These are phyloP conservation scores for Euglossa dilemma DNA, from an alignment of 1,140 invertebrate genomes.

Conservation along the genomic window DNA sequence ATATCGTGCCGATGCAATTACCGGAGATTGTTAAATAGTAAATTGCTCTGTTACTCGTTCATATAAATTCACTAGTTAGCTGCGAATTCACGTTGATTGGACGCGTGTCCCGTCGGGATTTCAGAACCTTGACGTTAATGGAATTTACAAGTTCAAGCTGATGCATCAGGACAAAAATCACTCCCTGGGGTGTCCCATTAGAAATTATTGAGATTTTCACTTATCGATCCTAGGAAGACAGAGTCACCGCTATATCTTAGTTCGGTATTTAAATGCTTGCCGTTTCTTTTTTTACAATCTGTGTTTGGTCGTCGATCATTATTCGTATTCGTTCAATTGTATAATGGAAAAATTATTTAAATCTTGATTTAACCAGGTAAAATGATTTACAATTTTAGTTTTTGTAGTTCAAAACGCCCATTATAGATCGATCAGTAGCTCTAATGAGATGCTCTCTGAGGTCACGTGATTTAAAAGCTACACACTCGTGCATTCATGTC, in stretches of 20 bases:
- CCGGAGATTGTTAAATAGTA: conserved; percentile 52
- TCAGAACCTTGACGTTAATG: conserved; percentile 54
- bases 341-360: no score
- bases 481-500: no score
- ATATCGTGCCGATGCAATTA: conserved; percentile 32
- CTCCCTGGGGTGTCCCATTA: no score
- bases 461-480: no score
- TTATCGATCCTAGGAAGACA: not conserved
- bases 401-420: no score
- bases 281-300: not conserved
- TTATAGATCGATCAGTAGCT: no score
- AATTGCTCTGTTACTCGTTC: conserved; percentile 34
- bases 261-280: not conserved
- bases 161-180: not conserved
- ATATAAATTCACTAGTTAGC: conserved; percentile 58
- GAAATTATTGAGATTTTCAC: not conserved
- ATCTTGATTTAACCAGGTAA: no score
- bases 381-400: no score
- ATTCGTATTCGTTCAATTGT: no score
- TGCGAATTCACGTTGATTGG: conserved; percentile 60
- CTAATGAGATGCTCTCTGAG: no score
- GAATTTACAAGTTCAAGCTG: conserved; percentile 62
- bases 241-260: conserved; percentile 1
- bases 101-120: conserved; percentile 42
- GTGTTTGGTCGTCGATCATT: no score